A percentile compares a stretch with the other conserved stretches of the same genome.
Conservation (phyloP, 35 echinoderm and acorn worm genomes). For the Strongylocentrotus purpuratus region DNA sequence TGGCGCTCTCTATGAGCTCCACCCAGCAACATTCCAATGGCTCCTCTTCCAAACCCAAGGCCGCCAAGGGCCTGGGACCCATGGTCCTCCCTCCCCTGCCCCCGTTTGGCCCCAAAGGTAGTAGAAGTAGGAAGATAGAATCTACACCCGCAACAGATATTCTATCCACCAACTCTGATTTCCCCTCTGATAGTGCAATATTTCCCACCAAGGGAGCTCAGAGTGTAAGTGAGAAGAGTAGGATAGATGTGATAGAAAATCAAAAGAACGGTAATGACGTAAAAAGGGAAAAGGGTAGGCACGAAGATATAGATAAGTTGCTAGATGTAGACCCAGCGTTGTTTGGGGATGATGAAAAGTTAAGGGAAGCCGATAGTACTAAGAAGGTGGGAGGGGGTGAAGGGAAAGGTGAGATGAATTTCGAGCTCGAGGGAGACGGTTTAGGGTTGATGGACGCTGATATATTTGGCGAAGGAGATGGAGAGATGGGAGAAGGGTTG, state of each 20-base stretch:
- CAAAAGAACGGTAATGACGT: not conserved
- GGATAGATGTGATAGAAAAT: not conserved
- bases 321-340: not conserved
- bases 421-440: not conserved
- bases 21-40: conserved; percentile 32
- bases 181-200: not conserved
- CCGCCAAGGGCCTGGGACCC: conserved; percentile 20
- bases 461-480: not conserved
- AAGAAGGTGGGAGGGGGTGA: not conserved
- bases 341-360: not conserved
- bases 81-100: conserved; percentile 55
- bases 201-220: not conserved
- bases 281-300: not conserved
- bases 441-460: conserved; percentile 9
- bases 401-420: not conserved
- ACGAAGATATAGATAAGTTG: not conserved
- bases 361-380: not conserved
- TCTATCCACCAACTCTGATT: not conserved
- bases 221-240: not conserved
- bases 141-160: not conserved
- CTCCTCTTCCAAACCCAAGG: not conserved
- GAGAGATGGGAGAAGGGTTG: not conserved
- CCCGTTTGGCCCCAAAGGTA: not conserved
- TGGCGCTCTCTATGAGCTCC: not conserved
- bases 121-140: not conserved